A percentile compares a stretch with the other conserved stretches of the same genome.
Conservation (phyloP, 2,888 invertebrate genomes). For the Agrochola lota region DNA sequence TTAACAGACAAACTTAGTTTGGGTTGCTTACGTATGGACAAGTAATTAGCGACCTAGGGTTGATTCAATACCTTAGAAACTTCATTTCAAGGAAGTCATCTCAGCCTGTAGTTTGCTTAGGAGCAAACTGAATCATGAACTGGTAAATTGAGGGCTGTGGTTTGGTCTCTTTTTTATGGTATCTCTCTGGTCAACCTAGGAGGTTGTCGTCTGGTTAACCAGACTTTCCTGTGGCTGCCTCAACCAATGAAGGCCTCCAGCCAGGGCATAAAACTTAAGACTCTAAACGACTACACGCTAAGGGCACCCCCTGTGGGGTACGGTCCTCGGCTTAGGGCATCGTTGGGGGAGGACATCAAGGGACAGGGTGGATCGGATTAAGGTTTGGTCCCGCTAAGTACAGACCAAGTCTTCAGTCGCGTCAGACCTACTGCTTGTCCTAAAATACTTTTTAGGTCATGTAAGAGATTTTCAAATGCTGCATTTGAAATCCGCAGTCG, state of each 20-base stretch:
- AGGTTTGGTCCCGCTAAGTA: too few relatives aligned
- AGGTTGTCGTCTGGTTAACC: too few relatives aligned
- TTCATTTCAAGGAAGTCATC: constrained; percentile 9
- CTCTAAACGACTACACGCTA: too few relatives aligned
- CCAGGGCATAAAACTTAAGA: too few relatives aligned
- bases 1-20: constrained; percentile 35
- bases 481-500: constrained; percentile 18
- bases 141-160: background rate
- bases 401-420: background rate
- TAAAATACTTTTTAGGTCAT: constrained; percentile 16
- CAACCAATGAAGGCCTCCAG: too few relatives aligned
- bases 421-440: background rate
- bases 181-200: too few relatives aligned
- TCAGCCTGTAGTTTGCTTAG: background rate
- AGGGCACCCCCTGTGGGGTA: too few relatives aligned
- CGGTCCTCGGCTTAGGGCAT: too few relatives aligned
- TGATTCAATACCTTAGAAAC: constrained; percentile 30
- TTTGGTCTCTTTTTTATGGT: too few relatives aligned
- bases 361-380: too few relatives aligned
- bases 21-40: constrained; percentile 23
- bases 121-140: background rate
- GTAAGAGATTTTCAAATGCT: constrained; percentile 5
- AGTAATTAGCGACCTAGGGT: constrained; percentile 39
- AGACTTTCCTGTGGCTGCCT: too few relatives aligned
- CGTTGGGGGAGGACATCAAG: too few relatives aligned